Evolutionary conservation across 2,113 vertebrate genomes (phyloP), one percentile per base, ranked within the genome.

Genomic region (human): DNA sequence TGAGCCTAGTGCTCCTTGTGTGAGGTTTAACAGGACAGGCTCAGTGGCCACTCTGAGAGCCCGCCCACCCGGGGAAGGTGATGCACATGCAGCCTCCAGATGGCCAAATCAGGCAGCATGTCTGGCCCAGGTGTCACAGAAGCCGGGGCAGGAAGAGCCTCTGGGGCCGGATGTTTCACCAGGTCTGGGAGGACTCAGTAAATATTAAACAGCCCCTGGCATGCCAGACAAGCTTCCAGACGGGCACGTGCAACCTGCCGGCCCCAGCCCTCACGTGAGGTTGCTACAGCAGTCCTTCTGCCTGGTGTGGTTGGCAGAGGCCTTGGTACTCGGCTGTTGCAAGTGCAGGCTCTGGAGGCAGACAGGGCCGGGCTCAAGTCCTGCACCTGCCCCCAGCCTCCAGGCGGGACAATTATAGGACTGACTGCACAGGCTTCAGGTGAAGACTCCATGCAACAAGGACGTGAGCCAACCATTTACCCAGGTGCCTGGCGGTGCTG

Each of bases 131-230:
- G 80, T 57, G 85, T 95, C 91, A 32, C 80, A 6, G 1, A 38
- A 1, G 70, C 81, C 6, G 0, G 59, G 76, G 73, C 88, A 10
- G 52, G 85, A 78, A 83, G 73, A 17, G 45, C 79, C 86, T 93
- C 90, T 8, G n/a, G 83, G 89, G 92, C 82, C 0, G 55, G 97
- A 35, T 61, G 92, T 68, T 18, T 89, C 78, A 20, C 81, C 45
- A 3, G 91, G 82, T 40, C 73, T 1, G 52, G 40, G 94, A 79
- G 50, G 66, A 50, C 92, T 96, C 86, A 57, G 85, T 95, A 94
- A 97, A 94, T 92, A 93, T 94, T 89, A 68, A 97, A 92, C 94
- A 93, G 93, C 64, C 92, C 78, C 72, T 25, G 64, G 96, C 94
- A 9, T 0, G 70, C 59, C 89, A 27, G 93, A 18, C 64, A 1